Base-by-base conservation (phyloP, 2,113 vertebrate genomes). In the Salvelinus sp. region DNA sequence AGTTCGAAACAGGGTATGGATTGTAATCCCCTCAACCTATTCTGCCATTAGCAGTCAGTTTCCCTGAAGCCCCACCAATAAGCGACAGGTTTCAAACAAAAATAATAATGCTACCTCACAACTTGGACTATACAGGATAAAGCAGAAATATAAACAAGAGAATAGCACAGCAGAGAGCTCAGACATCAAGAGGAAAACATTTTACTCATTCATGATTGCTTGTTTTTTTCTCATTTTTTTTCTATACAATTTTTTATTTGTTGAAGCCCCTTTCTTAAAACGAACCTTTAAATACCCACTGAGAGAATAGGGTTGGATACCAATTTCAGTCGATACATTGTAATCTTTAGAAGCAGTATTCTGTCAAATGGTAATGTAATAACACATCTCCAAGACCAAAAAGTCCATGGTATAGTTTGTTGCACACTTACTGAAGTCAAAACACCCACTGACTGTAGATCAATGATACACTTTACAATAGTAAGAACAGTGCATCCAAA, bases 221-320 rank as follows among this genome's bases (percentile, higher is more conserved):
- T 86, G 13, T 50, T 50, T 38, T 54, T 54, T 18, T 57, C 0
- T 1, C 5, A 4, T 33, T 44, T 5, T 33, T 44, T 44, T 88
- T 77, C 85, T 90, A 75, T 89, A 89, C 83, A 89, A 74, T 50
- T 58, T 28, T 71, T 71, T 38, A 79, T 90, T 90, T 88, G 88
- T 91, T 91, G 88, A 88, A 82, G 81, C 48, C 48, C 79, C 83
- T 68, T 70, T 27, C 27, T 27, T 3, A 25, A 33, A 33, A 33
- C 6, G 1, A 33, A 33, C 33, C 33, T 33, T 33, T 6, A 33
- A 68, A 69, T 68, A 66, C 77, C 63, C 54, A 77, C 76, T 77
- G 14, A 22, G 77, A 88, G 78, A 85, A 73, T 44, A 44, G 38
- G 79, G 79, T 70, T 77, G 2, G n/a, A 62, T 62, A 73, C 28